These are phyloP conservation scores for Gephyroberyx darwinii DNA, from an alignment of 2,797 vertebrate species.

Conservation along the genomic window DNA sequence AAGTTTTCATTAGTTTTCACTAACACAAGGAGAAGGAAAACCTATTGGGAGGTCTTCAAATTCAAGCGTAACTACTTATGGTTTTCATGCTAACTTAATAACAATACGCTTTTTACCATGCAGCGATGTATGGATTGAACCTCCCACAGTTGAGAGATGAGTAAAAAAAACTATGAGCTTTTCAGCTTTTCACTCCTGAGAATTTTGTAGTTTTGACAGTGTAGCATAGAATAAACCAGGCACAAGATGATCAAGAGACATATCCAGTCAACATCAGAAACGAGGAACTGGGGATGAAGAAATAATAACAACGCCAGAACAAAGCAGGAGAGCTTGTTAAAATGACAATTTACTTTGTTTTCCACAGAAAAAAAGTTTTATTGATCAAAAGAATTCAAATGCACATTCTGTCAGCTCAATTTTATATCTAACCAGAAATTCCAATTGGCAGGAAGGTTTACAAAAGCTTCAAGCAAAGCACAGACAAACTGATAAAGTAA, in stretches of 20 bases:
- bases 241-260: conserved; percentile 4
- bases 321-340: conserved; percentile 3
- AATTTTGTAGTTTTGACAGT: conserved; percentile 3
- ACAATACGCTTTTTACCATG: neutral
- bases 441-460: neutral
- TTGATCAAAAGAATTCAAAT: conserved; percentile 8
- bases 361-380: neutral
- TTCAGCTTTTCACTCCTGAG: neutral
- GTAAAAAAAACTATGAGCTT: neutral
- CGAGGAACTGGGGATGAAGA: neutral
- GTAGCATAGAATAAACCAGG: conserved; percentile 3
- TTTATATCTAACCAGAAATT: neutral
- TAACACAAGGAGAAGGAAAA: conserved; percentile 26
- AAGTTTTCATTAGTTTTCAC: conserved; percentile 47
- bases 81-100: conserved; percentile 19
- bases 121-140: neutral
- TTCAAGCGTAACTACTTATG: conserved; percentile 13
- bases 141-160: neutral
- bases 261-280: neutral
- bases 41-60: conserved; percentile 36
- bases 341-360: conserved; percentile 8
- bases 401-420: neutral
- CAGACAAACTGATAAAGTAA: neutral
- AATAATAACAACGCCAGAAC: neutral
- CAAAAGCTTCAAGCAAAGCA: neutral